Percentiles rank a stretch among this genome's conserved stretches.
Conservation (phyloP, 2,113 vertebrate species). For the Rhombomys opimus region DNA sequence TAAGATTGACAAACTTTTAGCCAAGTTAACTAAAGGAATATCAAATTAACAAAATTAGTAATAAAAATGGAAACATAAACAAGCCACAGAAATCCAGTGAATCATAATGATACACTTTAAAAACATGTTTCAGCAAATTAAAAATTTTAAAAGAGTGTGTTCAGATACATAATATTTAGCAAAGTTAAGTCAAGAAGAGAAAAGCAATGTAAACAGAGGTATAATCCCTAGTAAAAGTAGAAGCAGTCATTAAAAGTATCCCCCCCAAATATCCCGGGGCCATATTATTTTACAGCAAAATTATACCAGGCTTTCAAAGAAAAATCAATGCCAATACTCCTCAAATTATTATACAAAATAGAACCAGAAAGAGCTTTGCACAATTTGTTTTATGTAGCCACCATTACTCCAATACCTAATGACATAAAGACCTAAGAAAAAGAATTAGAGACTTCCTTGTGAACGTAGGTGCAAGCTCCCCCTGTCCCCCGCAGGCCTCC, state of each 20-base stretch:
- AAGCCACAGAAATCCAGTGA: neutral
- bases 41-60: neutral
- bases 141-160: neutral
- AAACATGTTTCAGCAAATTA: neutral
- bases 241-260: neutral
- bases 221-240: neutral
- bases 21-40: neutral
- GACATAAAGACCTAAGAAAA: neutral
- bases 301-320: neutral
- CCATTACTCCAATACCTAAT: neutral
- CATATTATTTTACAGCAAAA: neutral
- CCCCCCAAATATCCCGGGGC: neutral
- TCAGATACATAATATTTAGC: neutral
- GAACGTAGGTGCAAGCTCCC: neutral
- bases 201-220: neutral
- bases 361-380: neutral
- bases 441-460: neutral
- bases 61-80: neutral
- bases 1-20: neutral
- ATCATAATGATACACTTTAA: neutral
- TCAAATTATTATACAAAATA: neutral
- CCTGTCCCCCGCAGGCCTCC: neutral
- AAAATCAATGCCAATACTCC: neutral
- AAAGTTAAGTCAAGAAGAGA: neutral
- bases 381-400: neutral